Evolutionary conservation across 64 coral and sea anemone genomes (phyloP).

Genomic region (Acropora yongei): DNA sequence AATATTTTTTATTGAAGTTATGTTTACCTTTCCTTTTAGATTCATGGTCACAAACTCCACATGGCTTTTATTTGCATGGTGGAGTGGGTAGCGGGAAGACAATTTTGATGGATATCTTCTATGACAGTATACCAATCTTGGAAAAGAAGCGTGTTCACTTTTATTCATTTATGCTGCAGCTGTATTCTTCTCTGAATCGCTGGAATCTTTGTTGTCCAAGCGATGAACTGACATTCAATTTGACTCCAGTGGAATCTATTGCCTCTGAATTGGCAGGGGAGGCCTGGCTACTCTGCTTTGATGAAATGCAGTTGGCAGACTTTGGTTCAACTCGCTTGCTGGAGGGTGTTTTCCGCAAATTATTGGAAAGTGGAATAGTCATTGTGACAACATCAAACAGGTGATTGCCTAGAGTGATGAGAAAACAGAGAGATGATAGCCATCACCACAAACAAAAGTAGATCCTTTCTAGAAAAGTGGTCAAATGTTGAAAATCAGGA

Average conservation of each 20-base stretch:
- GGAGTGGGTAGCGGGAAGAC: constrained; percentile 88
- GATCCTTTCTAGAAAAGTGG: no score
- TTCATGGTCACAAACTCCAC: constrained; percentile 13
- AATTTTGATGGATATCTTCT: constrained; percentile 86
- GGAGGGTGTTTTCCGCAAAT: constrained; percentile 76
- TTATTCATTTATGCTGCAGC: constrained; percentile 83
- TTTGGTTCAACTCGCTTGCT: constrained; percentile 79
- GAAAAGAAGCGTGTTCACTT: constrained; percentile 86
- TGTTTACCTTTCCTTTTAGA: not conserved
- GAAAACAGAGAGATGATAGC: not conserved
- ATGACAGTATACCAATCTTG: constrained; percentile 60
- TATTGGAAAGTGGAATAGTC: constrained; percentile 75
- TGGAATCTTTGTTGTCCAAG: constrained; percentile 83
- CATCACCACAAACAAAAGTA: no score
- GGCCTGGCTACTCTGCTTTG: constrained; percentile 86
- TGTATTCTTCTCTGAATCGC: constrained; percentile 82
- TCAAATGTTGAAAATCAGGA: no score
- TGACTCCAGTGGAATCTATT: constrained; percentile 71
- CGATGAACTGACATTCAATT: constrained; percentile 67
- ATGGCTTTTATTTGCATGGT: constrained; percentile 79
- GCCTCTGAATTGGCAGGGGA: constrained; percentile 56
- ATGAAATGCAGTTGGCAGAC: constrained; percentile 87
- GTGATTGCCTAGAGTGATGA: not conserved
- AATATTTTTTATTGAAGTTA: not conserved
- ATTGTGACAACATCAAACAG: constrained; percentile 84